Conservation (phyloP, 2,113 vertebrate species). For the Nothoprocta perdicaria region DNA sequence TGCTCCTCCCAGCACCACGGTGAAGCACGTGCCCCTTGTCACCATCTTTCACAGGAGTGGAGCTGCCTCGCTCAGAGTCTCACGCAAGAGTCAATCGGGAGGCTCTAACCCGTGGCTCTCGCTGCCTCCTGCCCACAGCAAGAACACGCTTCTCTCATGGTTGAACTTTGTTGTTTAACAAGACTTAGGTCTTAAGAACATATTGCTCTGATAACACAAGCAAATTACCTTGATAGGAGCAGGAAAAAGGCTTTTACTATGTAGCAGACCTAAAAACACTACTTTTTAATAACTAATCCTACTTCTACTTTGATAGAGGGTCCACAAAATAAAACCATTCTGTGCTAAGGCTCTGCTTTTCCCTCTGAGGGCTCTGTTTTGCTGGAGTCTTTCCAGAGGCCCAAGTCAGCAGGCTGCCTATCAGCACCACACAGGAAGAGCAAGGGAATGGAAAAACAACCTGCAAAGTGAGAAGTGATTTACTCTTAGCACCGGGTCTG, state of each 20-base stretch:
- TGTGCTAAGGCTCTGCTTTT: neutral
- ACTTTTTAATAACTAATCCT: slow-evolving; percentile 1
- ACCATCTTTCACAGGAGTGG: fast-evolving
- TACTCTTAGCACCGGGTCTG: neutral
- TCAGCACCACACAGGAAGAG: neutral
- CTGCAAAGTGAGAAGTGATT: neutral
- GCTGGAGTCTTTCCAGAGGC: neutral
- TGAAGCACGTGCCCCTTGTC: neutral
- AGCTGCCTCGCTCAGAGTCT: neutral
- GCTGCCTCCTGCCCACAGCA: neutral
- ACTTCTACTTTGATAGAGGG: neutral
- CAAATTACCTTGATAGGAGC: neutral
- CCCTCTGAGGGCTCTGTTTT: neutral
- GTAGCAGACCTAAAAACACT: neutral
- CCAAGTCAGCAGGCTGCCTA: neutral
- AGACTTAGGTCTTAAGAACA: neutral
- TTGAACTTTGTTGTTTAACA: neutral
- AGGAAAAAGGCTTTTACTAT: neutral
- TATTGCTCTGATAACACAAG: neutral
- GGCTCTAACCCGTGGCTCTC: neutral
- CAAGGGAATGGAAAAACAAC: neutral
- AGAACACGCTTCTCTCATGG: neutral
- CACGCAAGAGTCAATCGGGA: neutral
- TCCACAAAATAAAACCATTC: neutral
- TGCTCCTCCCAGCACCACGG: neutral